These are phyloP conservation scores for Pristionchus entomophagus DNA, from an alignment of 2,888 invertebrate genomes.

Conservation along the genomic window DNA sequence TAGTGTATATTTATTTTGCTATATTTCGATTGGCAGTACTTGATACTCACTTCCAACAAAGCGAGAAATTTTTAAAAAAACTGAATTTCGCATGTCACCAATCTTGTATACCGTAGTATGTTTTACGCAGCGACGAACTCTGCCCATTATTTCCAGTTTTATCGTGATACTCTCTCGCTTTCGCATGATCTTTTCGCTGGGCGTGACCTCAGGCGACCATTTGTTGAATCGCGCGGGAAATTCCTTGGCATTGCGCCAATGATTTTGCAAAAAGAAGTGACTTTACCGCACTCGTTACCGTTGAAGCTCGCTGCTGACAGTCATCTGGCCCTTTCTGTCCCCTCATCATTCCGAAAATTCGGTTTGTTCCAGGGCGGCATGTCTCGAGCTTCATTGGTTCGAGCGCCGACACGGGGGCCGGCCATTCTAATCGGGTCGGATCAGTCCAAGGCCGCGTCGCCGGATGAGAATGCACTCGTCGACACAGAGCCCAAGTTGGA, in stretches of 20 bases:
- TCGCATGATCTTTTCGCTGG: not conserved
- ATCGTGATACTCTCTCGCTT: not conserved
- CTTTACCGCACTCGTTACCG: slow-evolving; percentile 1
- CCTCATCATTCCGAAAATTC: not conserved
- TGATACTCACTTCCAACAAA: no score
- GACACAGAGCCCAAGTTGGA: not conserved
- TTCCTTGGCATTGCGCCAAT: slow-evolving; percentile 3
- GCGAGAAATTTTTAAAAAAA: no score
- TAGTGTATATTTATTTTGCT: no score
- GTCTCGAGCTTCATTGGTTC: not conserved
- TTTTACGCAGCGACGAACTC: not conserved
- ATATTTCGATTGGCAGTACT: no score
- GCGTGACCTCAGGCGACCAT: slow-evolving; percentile 25
- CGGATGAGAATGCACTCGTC: not conserved
- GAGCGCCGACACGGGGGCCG: slow-evolving; percentile 1
- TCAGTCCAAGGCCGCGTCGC: slow-evolving; percentile 1
- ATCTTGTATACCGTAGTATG: not conserved
- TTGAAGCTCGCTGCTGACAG: not conserved
- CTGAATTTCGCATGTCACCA: no score
- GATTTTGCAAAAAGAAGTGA: not conserved
- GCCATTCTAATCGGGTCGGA: not conserved
- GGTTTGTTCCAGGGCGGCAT: not conserved
- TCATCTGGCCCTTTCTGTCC: not conserved
- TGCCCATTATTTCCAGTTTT: no score
- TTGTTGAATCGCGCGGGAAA: slow-evolving; percentile 34